Conservation (phyloP, 2,113 vertebrate species). For the Elaphurus davidianus region DNA sequence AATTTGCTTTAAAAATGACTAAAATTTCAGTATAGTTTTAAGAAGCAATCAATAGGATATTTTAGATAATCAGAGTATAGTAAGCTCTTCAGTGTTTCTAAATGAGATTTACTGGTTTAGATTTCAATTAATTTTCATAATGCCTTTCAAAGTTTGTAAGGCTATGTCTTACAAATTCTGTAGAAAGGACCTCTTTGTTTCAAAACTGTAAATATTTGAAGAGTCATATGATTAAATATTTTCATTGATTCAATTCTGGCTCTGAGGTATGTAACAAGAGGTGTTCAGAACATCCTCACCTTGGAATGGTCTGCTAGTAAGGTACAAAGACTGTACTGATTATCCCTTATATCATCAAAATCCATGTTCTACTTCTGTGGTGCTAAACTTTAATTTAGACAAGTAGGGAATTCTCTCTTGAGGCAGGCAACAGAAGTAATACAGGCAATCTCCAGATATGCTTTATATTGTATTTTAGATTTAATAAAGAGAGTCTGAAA, state of each 20-base stretch:
- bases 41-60: neutral
- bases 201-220: neutral
- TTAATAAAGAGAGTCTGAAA: neutral
- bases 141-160: neutral
- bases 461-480: neutral
- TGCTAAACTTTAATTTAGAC: neutral
- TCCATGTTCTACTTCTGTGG: neutral
- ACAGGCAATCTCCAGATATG: neutral
- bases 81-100: neutral
- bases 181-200: neutral
- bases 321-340: neutral
- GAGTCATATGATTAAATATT: neutral
- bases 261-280: neutral
- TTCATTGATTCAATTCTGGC: neutral
- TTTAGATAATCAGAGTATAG: slow-evolving; percentile 23
- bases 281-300: neutral
- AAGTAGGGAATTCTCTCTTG: neutral
- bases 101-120: neutral
- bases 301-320: neutral
- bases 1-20: neutral
- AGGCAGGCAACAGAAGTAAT: neutral
- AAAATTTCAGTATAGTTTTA: slow-evolving; percentile 9
- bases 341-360: neutral
- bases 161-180: neutral
- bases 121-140: slow-evolving; percentile 31